phyloP scores from a whole-genome alignment of 1,140 invertebrate species.

The Hylaeus anthracinus region DNA sequence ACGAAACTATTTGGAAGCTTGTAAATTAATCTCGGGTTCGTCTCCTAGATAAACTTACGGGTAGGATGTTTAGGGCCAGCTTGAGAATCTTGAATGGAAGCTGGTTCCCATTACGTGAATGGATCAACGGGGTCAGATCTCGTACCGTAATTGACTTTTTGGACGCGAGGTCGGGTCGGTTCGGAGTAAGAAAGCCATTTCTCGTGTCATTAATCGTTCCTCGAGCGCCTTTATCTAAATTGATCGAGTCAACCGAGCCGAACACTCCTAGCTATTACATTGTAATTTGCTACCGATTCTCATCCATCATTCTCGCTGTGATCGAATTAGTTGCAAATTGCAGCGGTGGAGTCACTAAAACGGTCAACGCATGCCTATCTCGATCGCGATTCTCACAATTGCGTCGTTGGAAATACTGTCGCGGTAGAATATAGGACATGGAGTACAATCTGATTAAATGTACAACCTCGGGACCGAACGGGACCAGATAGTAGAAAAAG shows the following conservation, averaged over 20 bases:
- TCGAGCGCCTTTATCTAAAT: constrained; percentile 25
- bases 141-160: constrained; percentile 51
- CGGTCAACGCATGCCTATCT: no score
- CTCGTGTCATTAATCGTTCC: constrained; percentile 59
- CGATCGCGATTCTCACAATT: no score
- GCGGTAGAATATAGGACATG: no score
- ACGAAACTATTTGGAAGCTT: background rate
- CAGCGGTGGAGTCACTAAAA: background rate
- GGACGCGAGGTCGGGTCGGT: constrained; percentile 60
- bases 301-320: background rate
- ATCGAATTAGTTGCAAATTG: constrained; percentile 1
- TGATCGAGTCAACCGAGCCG: constrained; percentile 24
- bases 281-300: constrained; percentile 24
- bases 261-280: constrained; percentile 16
- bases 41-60: constrained; percentile 5
- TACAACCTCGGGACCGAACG: no score
- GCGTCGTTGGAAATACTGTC: no score
- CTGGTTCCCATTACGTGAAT: constrained; percentile 64
- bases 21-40: constrained; percentile 39
- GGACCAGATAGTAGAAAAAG: no score
- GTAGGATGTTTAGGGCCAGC: background rate
- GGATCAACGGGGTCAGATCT: constrained; percentile 61
- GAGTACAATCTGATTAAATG: no score
- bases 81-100: constrained; percentile 62
- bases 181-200: constrained; percentile 57